Evolutionary conservation across 2,113 vertebrate genomes (phyloP).

Genomic region (Elanoides forficatus): DNA sequence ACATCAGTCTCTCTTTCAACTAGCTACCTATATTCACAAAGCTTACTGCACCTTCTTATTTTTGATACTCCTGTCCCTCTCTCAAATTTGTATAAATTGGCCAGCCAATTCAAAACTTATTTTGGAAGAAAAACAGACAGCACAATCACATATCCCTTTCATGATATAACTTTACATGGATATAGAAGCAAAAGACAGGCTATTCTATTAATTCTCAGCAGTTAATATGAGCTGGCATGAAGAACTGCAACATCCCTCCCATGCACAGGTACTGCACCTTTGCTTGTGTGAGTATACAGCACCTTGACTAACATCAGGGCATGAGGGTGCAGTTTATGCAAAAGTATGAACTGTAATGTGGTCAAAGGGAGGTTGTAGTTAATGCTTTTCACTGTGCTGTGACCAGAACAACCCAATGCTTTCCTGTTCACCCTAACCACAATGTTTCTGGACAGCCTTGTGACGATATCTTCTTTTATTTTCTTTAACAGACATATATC

Average conservation of each 20-base stretch:
- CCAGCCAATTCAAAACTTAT: background rate
- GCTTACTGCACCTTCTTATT: background rate
- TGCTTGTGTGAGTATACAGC: background rate
- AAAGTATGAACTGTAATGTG: background rate
- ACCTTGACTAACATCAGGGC: background rate
- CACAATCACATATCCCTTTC: background rate
- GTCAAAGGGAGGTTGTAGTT: no score
- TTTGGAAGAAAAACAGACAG: background rate
- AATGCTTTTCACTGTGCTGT: background rate
- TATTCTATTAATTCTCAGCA: background rate
- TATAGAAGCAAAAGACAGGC: background rate
- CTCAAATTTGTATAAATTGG: background rate
- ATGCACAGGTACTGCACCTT: rapidly evolving
- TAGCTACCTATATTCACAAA: background rate
- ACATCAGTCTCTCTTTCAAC: background rate
- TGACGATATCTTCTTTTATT: background rate
- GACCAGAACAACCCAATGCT: background rate
- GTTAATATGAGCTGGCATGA: background rate
- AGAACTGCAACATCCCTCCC: background rate
- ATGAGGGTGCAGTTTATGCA: rapidly evolving
- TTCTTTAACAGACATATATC: background rate
- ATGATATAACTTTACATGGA: background rate
- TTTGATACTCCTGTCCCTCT: background rate
- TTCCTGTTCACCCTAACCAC: background rate
- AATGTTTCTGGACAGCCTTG: background rate